Evolutionary conservation across 2,113 vertebrate genomes (phyloP), one percentile per base, ranked within the genome.

Genomic region (Bostrychus sinensis): DNA sequence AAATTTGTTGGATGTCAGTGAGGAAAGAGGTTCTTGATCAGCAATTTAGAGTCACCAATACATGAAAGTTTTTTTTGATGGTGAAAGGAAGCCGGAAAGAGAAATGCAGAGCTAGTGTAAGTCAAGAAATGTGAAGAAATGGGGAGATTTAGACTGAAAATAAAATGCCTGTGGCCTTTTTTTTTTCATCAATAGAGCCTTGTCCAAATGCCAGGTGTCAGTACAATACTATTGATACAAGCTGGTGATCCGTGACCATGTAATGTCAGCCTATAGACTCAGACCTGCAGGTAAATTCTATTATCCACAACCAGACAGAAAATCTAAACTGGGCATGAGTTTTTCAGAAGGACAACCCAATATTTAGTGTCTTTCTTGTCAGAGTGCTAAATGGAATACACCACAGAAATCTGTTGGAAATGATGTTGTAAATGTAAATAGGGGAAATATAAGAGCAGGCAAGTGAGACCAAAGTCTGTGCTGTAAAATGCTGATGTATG

Each of bases 401-500:
- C 19, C 0, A 8, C 0, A n/a, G n/a, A 42, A 6, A 30, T 12
- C 0, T 1, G 34, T 66, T 14, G 2, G 7, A 36, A 63, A n/a
- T 10, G 20, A 12, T 7, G 26, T 14, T 38, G 13, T 8, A 11
- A 45, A 41, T 32, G 9, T 2, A 45, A 68, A 50, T 8, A 39
- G 5, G 54, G 57, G 67, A 53, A 10, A 14, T 16, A 58, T 36
- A 42, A 25, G 36, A 58, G 63, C 34, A 32, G 59, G 58, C 9
- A 58, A 56, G 38, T 50, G 70, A 55, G 54, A 19, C 38, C 30
- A 56, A 43, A 28, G 19, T 14, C 69, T 51, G 4, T 41, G 63
- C 56, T 28, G 42, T 66, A 72, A 85, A 75, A 65, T 66, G 56
- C 75, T 87, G 85, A 75, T 83, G 79, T 70, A 69, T 82, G 65